Base-by-base conservation (phyloP, 2,888 invertebrate species). In the Andrena trimmerana region DNA sequence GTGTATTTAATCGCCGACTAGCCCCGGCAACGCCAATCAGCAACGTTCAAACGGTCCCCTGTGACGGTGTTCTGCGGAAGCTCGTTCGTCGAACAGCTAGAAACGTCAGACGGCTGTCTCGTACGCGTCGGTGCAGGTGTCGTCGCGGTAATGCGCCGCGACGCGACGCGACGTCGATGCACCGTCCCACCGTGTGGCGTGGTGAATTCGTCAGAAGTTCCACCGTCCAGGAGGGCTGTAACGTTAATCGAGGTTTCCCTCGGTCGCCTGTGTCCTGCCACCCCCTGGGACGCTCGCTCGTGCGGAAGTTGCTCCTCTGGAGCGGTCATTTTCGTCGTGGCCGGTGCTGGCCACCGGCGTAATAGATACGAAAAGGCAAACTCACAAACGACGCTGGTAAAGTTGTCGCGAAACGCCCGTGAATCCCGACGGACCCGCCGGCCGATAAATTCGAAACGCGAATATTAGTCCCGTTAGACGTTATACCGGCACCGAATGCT, bases 281-380 rank as follows among this genome's bases (percentile, higher is more conserved):
- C 24, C 79, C 77, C 67, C 2, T 48, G 68, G 77, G 78, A 81
- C 59, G 27, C 62, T 63, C 65, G 66, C 52, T 27, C 59, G 27
- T 16, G 52, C 60, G 77, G 78, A 88, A 88, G 77, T 87, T 86
- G 60, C 75, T 63, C 57, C 70, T 59, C 57, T 60, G 31, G 20
- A 62, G 29, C 50, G 72, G 74, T 88, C 87, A 87, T 88, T 88
- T 87, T 86, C 86, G 75, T 82, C 65, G 62, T 42, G 85, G 70
- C 54, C 63, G 50, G 52, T 27, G 57, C 63, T 42, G 50, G 59
- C 72, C 67, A 73, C 57, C 48, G 36, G 72, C 82, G 86, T 88
- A 88, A 88, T 88, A 76, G 88, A 88, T 88, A 88, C 88, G 88
- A 83, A 88, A 87, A 84, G 88, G 82, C 79, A 86, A 88, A 88